Evolutionary conservation across 2,797 vertebrate genomes (phyloP).

Genomic region (Ctenochaetus hawaiiensis): DNA sequence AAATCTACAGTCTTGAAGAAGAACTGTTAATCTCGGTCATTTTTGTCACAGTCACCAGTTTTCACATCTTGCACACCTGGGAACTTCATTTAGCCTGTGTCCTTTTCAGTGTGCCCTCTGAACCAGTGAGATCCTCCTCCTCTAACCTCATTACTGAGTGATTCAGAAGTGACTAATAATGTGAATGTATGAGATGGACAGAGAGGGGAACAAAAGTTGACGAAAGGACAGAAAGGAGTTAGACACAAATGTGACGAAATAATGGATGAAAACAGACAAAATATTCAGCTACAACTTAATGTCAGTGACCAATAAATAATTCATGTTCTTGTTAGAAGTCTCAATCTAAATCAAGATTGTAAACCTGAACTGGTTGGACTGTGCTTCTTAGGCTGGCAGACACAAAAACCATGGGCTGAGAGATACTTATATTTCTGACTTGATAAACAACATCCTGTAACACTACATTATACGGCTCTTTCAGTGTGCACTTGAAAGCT

Average conservation of each 20-base stretch:
- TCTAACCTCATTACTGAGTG: conserved; percentile 41
- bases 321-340: not conserved
- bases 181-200: conserved; percentile 28
- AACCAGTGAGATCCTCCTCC: conserved; percentile 8
- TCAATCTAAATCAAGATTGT: not conserved
- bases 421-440: not conserved
- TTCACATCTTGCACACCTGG: not conserved
- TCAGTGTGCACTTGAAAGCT: not conserved
- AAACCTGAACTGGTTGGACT: not conserved
- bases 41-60: not conserved
- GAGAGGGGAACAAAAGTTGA: not conserved
- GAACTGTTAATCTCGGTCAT: not conserved
- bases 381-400: not conserved
- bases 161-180: conserved; percentile 50
- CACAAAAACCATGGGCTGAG: not conserved
- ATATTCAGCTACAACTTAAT: conserved; percentile 7
- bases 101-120: not conserved
- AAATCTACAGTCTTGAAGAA: not conserved
- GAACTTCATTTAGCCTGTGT: not conserved
- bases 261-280: not conserved
- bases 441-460: conserved; percentile 25
- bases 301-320: conserved; percentile 1
- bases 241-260: conserved; percentile 12
- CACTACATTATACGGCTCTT: not conserved
- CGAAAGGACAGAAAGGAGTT: not conserved